Percentiles rank a stretch among this genome's conserved stretches.
Conservation (phyloP, 2,113 vertebrate species). For the Gavia stellata region DNA sequence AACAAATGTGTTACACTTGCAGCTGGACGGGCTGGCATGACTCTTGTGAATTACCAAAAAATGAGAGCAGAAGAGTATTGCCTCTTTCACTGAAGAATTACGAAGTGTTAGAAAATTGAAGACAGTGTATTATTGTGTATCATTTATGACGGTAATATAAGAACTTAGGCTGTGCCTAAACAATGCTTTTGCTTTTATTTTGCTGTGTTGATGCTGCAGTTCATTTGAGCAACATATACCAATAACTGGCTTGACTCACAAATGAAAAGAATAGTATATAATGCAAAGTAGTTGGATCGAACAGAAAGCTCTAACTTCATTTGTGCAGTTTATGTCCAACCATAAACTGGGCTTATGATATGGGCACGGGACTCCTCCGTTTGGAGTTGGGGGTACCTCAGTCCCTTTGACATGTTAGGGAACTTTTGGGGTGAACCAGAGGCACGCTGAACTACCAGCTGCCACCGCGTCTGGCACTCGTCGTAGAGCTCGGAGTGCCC, state of each 20-base stretch:
- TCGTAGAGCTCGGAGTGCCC: accelerated
- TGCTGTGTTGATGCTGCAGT: background rate
- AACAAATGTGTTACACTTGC: background rate
- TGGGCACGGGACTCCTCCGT: background rate
- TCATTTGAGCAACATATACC: background rate
- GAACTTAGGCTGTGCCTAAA: background rate
- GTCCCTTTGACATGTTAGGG: background rate
- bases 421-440: background rate
- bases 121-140: background rate
- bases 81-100: background rate
- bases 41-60: background rate
- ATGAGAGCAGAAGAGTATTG: background rate
- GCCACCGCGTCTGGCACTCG: background rate
- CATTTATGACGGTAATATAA: background rate
- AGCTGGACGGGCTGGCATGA: background rate
- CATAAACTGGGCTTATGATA: background rate
- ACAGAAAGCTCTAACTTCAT: background rate
- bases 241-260: background rate
- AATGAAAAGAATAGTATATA: background rate
- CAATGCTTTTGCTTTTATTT: background rate
- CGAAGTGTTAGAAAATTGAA: background rate
- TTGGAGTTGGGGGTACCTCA: background rate
- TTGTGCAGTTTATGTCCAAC: background rate
- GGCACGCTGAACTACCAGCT: background rate
- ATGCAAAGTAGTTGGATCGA: background rate